Evolutionary conservation across 2,113 vertebrate genomes (phyloP), one percentile per base, ranked within the genome.

Genomic region (Aythya baeri): DNA sequence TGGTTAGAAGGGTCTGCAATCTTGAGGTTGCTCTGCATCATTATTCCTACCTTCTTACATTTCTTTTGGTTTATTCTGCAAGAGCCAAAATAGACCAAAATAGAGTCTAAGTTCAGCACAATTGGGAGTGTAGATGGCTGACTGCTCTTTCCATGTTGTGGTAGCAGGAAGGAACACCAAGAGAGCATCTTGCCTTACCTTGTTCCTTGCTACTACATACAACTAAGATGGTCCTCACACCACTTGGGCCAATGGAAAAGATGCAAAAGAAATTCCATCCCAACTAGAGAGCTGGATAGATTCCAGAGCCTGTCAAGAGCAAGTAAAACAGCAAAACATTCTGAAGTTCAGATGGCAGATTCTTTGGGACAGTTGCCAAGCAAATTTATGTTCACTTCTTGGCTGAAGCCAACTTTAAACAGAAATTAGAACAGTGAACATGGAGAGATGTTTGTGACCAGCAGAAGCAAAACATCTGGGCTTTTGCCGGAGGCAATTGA

Each of bases 391-490:
- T 85, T 91, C 23, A 76, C 88, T 94, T 90, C 61, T 94, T 92
- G 73, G 61, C 83, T 78, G 62, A 89, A 93, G 46, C 52, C 46
- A 91, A 27, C 49, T 93, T 83, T 86, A 94, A 91, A 80, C 72
- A 93, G 57, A 91, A 91, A 85, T 78, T 31, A 83, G 32, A 91
- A 83, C 5, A 13, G 61, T 57, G 62, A 91, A 88, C 49, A 62
- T 32, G 54, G 62, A 29, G 70, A 86, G 43, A 91, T 94, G 83
- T 75, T n/a, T 92, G 96, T 70, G 76, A 96, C 58, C 71, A 72
- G 57, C 43, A 96, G 94, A 91, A 94, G 77, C 41, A 74, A 93
- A 95, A 92, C 90, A 96, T 86, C 83, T 94, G 93, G 14, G 85
- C 85, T 68, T 63, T 90, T 72, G 91, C 41, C 0, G 0, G 66